These are phyloP conservation scores for Kobus ellipsiprymnus DNA, from an alignment of 2,113 vertebrate genomes.

Conservation along the genomic window DNA sequence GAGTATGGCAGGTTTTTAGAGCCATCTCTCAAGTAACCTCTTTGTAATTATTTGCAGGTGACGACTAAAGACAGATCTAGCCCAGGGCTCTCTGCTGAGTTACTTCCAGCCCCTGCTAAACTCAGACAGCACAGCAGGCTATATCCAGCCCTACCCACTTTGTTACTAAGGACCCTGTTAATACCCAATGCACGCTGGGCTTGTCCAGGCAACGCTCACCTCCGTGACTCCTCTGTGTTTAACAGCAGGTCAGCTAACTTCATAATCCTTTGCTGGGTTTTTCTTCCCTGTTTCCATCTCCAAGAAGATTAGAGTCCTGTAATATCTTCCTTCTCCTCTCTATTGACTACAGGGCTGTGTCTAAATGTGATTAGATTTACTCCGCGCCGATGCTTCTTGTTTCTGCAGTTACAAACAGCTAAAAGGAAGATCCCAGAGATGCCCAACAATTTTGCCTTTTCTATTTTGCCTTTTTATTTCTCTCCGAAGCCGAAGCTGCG, in stretches of 20 bases:
- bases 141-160: background rate
- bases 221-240: conserved; percentile 9
- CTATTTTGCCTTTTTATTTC: conserved; percentile 58
- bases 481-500: fast-evolving
- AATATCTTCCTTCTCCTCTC: background rate
- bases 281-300: background rate
- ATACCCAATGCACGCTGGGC: fast-evolving
- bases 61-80: background rate
- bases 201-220: background rate
- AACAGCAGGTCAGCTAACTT: conserved; percentile 10
- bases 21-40: background rate
- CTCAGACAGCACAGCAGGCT: background rate
- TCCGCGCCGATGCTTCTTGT: background rate
- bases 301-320: background rate
- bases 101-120: background rate
- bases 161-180: background rate
- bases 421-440: conserved; percentile 38
- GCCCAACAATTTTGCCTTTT: conserved; percentile 58
- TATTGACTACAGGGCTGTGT: background rate
- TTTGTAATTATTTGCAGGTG: background rate
- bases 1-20: background rate
- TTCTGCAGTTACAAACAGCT: conserved; percentile 4
- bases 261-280: conserved; percentile 12
- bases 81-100: background rate
- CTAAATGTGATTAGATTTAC: conserved; percentile 39